Conservation (phyloP, 2,888 invertebrate species). For the Acronicta leporina region DNA sequence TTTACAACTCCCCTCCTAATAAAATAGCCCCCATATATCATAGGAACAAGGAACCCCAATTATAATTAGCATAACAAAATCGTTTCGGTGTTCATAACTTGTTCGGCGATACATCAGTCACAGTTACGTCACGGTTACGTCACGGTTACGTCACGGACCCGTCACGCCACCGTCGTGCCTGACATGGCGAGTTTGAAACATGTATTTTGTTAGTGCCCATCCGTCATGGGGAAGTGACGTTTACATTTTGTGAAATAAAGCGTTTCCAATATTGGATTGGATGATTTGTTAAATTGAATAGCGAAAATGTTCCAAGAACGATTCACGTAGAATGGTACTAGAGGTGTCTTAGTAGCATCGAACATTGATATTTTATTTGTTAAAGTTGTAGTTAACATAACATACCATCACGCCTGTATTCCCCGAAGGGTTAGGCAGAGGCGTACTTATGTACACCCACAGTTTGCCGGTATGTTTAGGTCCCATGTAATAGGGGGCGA, state of each 20-base stretch:
- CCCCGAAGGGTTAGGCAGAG: no score
- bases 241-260: constrained; percentile 40
- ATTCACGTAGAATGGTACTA: no score
- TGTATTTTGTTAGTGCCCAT: constrained; percentile 33
- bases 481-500: no score
- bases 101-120: constrained; percentile 30
- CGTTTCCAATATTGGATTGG: constrained; percentile 7
- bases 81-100: constrained; percentile 14
- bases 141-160: constrained; percentile 16
- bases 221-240: constrained; percentile 40
- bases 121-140: constrained; percentile 11
- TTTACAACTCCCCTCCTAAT: constrained; percentile 8
- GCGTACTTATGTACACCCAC: no score
- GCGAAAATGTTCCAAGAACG: neutral
- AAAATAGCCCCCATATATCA: constrained; percentile 1
- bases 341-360: no score
- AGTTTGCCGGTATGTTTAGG: no score
- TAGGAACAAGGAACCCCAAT: constrained; percentile 12
- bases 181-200: constrained; percentile 16
- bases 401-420: no score
- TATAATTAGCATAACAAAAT: constrained; percentile 40
- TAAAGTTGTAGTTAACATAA: no score
- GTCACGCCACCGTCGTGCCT: constrained; percentile 3
- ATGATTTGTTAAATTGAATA: constrained; percentile 5
- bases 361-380: no score